These are phyloP conservation scores for Zoanthus sociatus DNA, from an alignment of 92 coral and sea anemone species.

Conservation along the genomic window DNA sequence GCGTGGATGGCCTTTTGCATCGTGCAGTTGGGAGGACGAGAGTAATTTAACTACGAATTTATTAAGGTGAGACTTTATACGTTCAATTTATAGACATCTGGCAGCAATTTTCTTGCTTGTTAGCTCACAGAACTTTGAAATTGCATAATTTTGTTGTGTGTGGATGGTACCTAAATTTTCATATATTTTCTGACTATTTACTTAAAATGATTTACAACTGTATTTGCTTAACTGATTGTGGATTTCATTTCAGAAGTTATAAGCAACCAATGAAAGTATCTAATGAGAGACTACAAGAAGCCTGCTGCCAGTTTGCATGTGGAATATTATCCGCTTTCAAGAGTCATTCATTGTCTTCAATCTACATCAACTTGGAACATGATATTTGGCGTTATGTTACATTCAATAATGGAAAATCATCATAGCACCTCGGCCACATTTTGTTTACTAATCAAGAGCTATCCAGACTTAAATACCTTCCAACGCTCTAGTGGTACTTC, in stretches of 20 bases:
- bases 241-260: background rate
- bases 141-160: too few species aligned
- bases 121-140: too few species aligned
- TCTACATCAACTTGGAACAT: constrained; percentile 52
- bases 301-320: constrained; percentile 50
- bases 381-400: constrained; percentile 65
- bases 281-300: constrained; percentile 49
- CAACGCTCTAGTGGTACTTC: constrained; percentile 69
- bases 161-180: too few species aligned
- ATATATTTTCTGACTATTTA: too few species aligned
- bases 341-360: constrained; percentile 44
- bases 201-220: too few species aligned
- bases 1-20: constrained; percentile 47
- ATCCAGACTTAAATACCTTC: constrained; percentile 39
- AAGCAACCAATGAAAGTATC: constrained; percentile 10
- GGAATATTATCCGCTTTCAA: constrained; percentile 48
- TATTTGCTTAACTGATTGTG: background rate
- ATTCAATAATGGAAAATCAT: constrained; percentile 49
- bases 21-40: constrained; percentile 46
- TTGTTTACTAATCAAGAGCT: constrained; percentile 50
- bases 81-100: background rate
- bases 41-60: constrained; percentile 23
- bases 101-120: background rate
- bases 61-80: constrained; percentile 30
- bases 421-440: constrained; percentile 57